Conservation (phyloP, 1,140 invertebrate genomes). For the Drosophila grimshawi region DNA sequence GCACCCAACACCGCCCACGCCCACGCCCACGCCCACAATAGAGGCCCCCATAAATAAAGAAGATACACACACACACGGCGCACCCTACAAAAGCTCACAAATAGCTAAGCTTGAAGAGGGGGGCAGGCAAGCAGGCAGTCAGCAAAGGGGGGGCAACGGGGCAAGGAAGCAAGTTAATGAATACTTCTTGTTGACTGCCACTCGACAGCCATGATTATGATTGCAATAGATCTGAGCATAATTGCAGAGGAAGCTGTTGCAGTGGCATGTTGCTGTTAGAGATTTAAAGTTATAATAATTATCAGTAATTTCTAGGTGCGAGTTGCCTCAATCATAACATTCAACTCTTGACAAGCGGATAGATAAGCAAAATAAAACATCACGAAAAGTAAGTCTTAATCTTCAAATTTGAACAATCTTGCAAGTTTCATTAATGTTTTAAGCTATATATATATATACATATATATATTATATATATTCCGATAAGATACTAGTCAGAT, state of each 20-base stretch:
- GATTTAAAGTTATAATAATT: constrained; percentile 17
- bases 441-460: not conserved
- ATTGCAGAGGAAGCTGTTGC: constrained; percentile 25
- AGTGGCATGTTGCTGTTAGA: not conserved
- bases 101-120: constrained; percentile 6
- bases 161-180: constrained; percentile 10
- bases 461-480: not conserved
- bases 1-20: constrained; percentile 37
- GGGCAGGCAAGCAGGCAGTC: too few relatives aligned
- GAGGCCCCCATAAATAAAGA: constrained; percentile 19
- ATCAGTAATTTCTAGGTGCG: constrained; percentile 1
- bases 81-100: constrained; percentile 44
- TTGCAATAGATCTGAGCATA: not conserved
- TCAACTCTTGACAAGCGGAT: not conserved
- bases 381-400: not conserved
- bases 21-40: constrained; percentile 23
- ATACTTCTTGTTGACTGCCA: not conserved
- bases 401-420: not conserved
- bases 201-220: constrained; percentile 24
- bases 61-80: constrained; percentile 9
- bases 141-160: not conserved
- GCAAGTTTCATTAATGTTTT: not conserved
- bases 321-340: not conserved
- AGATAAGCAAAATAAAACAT: not conserved
- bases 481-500: too few relatives aligned